Evolutionary conservation across 2,113 vertebrate genomes (phyloP), one percentile per base, ranked within the genome.

Genomic region (Casuarius casuarius): DNA sequence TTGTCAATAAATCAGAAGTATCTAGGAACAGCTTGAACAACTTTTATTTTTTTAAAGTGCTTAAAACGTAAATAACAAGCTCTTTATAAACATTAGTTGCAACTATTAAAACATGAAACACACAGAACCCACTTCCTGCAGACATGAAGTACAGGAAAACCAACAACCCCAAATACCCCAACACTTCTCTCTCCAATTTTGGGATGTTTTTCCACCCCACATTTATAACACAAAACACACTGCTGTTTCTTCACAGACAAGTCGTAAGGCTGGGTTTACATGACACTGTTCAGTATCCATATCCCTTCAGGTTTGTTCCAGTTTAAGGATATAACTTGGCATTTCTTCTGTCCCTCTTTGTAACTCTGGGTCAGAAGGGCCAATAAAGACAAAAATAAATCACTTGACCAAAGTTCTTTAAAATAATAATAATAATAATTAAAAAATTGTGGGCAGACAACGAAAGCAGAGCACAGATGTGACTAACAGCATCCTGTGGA

Each of bases 11-110:
- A 89, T 89, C 94, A 85, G 29, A 94, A 79, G 84, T 82, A 66
- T 95, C 95, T 97, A 97, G 95, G 97, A 97, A 97, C 96, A 97
- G 97, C 95, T 96, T 96, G 95, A 96, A 97, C 94, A 94, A 94
- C 95, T 89, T 97, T 98, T 98, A 97, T 98, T 98, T 94, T 93
- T 95, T 97, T 98, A 97, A 98, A 98, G 98, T 98, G 98, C 98
- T 98, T 74, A 87, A 98, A 98, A 98, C 96, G 97, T 97, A 97
- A 97, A 98, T 92, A 98, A 97, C 96, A 98, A 98, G 98, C 98
- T 98, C 97, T 96, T 98, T 98, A 98, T 95, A 98, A 98, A 98
- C 98, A 96, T 96, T 65, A 95, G 93, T 94, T 68, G 97, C 96
- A 97, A 96, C 97, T 95, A 96, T 90, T 95, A 97, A 96, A 97